These are phyloP conservation scores for Cyclopterus lumpus DNA, from an alignment of 2,797 vertebrate species.

Conservation along the genomic window DNA sequence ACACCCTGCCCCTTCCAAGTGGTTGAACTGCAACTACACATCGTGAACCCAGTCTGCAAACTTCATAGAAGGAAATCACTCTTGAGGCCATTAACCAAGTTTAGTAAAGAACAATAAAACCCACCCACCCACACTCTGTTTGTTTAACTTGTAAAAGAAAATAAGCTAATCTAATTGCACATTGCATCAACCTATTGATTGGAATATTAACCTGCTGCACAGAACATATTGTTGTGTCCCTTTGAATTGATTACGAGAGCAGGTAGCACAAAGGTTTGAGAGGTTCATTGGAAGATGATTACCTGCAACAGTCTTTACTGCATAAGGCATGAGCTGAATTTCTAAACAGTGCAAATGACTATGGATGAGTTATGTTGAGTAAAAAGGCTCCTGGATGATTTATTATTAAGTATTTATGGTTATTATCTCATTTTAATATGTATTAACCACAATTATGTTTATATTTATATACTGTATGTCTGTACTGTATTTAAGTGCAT, in stretches of 20 bases:
- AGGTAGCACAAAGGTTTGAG: conserved; percentile 32
- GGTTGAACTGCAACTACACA: not conserved
- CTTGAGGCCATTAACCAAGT: not conserved
- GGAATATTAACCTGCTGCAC: conserved; percentile 46
- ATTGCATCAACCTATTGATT: conserved; percentile 27
- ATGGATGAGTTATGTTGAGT: not conserved
- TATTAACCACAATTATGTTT: not conserved
- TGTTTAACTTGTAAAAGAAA: not conserved
- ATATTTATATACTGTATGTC: not conserved
- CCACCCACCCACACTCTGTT: not conserved
- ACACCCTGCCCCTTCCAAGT: not conserved
- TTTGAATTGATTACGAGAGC: conserved; percentile 39
- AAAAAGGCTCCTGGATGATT: conserved; percentile 1
- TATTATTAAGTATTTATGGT: not conserved
- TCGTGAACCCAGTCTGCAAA: not conserved
- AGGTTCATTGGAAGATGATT: conserved; percentile 46
- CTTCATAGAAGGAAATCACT: not conserved
- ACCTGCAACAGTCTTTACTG: conserved; percentile 29
- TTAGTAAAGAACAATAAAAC: not conserved
- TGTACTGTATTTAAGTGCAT: not conserved
- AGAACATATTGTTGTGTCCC: conserved; percentile 19
- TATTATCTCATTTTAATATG: not conserved
- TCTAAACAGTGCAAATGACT: conserved; percentile 16
- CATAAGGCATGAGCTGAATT: conserved; percentile 29
- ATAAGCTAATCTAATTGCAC: conserved; percentile 6